These are phyloP conservation scores for Laspeyria flexula DNA, from an alignment of 2,888 invertebrate genomes.

Conservation along the genomic window DNA sequence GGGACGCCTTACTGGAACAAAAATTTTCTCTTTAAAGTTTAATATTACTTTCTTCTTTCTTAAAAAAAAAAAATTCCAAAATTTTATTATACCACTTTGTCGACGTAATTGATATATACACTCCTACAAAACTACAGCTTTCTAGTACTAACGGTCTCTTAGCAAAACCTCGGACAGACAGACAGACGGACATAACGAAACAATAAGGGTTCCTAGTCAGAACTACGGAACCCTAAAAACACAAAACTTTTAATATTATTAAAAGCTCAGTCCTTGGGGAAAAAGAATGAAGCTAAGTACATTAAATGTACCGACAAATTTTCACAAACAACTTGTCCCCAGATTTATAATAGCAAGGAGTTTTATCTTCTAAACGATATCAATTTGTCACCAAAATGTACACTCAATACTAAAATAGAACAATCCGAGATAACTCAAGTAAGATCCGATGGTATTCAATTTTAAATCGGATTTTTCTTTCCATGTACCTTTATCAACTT, in stretches of 20 bases:
- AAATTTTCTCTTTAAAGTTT: too few species aligned
- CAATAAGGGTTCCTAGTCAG: too few species aligned
- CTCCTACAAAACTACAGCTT: too few species aligned
- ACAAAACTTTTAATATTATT: conserved; percentile 14
- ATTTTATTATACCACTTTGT: too few species aligned
- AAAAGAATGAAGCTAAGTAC: conserved; percentile 13
- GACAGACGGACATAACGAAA: too few species aligned
- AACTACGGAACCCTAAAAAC: too few species aligned
- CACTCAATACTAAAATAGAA: conserved; percentile 55
- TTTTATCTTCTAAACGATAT: conserved; percentile 47
- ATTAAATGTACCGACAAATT: conserved; percentile 19
- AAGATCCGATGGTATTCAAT: conserved; percentile 45
- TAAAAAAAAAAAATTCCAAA: too few species aligned
- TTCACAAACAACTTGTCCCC: conserved; percentile 21
- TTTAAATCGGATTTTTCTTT: conserved; percentile 19
- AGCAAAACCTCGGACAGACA: too few species aligned
- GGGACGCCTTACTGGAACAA: too few species aligned
- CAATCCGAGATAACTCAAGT: conserved; percentile 60
- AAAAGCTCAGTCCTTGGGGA: conserved; percentile 4
- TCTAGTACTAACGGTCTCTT: too few species aligned
- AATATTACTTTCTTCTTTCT: too few species aligned
- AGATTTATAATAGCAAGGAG: conserved; percentile 26
- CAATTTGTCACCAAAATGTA: conserved; percentile 64
- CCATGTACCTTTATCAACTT: neutral
- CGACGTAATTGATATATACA: too few species aligned